These are phyloP conservation scores for Enteromius thamalakanensis DNA, from an alignment of 2,797 vertebrate species.

Conservation along the genomic window DNA sequence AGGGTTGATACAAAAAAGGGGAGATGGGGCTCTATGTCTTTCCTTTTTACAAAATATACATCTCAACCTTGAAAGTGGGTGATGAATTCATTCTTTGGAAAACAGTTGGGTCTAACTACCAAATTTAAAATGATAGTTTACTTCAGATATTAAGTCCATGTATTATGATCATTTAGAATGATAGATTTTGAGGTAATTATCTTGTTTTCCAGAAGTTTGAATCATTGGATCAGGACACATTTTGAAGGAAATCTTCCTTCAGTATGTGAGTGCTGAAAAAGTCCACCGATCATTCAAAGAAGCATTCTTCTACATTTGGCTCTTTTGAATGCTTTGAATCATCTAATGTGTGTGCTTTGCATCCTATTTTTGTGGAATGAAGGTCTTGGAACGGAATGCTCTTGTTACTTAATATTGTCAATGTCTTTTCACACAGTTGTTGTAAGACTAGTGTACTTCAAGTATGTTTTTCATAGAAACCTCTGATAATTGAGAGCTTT, in stretches of 20 bases:
- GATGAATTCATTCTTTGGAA: constrained; percentile 41
- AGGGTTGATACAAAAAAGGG: constrained; percentile 65
- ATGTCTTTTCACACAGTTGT: constrained; percentile 30
- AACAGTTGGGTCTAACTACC: not conserved
- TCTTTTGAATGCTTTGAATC: constrained; percentile 40
- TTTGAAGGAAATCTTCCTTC: constrained; percentile 28
- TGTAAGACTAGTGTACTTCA: constrained; percentile 27
- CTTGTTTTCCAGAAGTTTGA: constrained; percentile 40
- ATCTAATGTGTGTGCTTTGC: constrained; percentile 29
- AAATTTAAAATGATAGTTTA: not conserved
- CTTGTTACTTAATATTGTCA: constrained; percentile 33
- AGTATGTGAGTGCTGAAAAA: constrained; percentile 33
- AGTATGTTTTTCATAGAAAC: constrained; percentile 41
- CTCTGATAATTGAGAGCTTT: constrained; percentile 29
- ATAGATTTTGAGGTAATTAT: not conserved
- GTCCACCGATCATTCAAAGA: constrained; percentile 42
- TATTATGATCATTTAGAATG: not conserved
- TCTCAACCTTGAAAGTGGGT: constrained; percentile 3
- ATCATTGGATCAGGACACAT: constrained; percentile 28
- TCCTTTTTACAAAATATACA: constrained; percentile 13
- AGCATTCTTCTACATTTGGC: constrained; percentile 9
- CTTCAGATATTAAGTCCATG: not conserved
- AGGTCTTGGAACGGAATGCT: constrained; percentile 34
- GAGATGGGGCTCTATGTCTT: constrained; percentile 10
- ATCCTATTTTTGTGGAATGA: constrained; percentile 24